Evolutionary conservation across 92 coral and sea anemone species (phyloP).

Genomic region (Scolanthus callimorphus): DNA sequence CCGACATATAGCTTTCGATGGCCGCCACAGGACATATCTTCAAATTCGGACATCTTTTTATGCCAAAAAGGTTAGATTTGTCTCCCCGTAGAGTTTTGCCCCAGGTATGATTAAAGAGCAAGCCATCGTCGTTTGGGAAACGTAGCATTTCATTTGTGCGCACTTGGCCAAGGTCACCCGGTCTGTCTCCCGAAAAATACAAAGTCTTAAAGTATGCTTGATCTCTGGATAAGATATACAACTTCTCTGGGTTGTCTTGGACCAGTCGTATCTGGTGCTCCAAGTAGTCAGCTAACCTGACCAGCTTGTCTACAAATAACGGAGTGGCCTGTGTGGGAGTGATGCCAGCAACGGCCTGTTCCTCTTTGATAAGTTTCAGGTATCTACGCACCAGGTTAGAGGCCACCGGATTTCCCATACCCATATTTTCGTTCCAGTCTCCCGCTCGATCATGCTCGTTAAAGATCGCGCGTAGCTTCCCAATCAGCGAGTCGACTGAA

Average conservation of each 20-base stretch:
- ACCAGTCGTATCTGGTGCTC: constrained; percentile 14
- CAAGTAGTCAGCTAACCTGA: constrained; percentile 16
- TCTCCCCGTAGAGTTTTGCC: constrained; percentile 41
- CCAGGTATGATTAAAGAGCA: constrained; percentile 54
- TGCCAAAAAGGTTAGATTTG: constrained; percentile 26
- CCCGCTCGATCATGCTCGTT: constrained; percentile 31
- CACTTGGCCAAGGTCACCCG: too few relatives aligned
- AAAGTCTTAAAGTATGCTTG: constrained; percentile 44
- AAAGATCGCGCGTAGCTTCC: constrained; percentile 40
- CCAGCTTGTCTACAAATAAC: constrained; percentile 44
- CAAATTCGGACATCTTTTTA: constrained; percentile 23
- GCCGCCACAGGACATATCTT: constrained; percentile 31
- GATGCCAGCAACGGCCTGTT: constrained; percentile 47
- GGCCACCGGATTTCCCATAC: constrained; percentile 39
- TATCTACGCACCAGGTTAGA: constrained; percentile 21
- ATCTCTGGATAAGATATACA: constrained; percentile 27
- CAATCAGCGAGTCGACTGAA: constrained; percentile 46
- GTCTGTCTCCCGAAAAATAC: constrained; percentile 41
- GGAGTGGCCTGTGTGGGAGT: constrained; percentile 49
- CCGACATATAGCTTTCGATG: constrained; percentile 25
- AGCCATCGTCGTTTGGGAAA: constrained; percentile 53
- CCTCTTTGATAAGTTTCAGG: constrained; percentile 33
- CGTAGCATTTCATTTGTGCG: constrained; percentile 34
- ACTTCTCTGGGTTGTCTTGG: constrained; percentile 14
- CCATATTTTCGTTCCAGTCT: constrained; percentile 26